phyloP scores from a whole-genome alignment of 2,797 vertebrate species.

The Erpetoichthys calabaricus region DNA sequence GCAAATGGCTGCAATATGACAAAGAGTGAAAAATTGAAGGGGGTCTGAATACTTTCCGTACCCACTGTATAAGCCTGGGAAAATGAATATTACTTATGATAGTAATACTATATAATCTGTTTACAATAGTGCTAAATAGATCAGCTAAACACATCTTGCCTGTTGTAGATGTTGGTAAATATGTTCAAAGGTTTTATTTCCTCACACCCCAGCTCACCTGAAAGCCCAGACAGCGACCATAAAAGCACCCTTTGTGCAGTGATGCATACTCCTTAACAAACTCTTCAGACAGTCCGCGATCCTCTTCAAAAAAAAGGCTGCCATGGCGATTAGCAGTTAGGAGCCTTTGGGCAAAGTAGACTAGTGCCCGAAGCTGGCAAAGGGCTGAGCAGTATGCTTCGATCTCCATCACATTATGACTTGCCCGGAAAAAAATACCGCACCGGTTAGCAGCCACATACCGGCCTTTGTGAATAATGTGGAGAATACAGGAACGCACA shows the following conservation, averaged over 20 bases:
- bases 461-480: constrained; percentile 77
- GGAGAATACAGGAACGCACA: constrained; percentile 70
- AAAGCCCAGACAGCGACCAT: constrained; percentile 82
- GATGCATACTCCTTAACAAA: constrained; percentile 71
- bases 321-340: constrained; percentile 66
- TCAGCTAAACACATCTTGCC: too few relatives aligned
- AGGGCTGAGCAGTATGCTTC: constrained; percentile 78
- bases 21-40: too few relatives aligned
- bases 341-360: constrained; percentile 72
- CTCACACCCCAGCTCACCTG: constrained; percentile 64
- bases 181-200: too few relatives aligned
- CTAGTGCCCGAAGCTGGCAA: constrained; percentile 73
- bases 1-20: too few relatives aligned
- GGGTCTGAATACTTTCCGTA: too few relatives aligned
- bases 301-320: constrained; percentile 69
- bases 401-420: constrained; percentile 71
- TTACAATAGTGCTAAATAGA: too few relatives aligned
- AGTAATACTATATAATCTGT: too few relatives aligned
- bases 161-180: too few relatives aligned
- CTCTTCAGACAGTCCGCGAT: constrained; percentile 57
- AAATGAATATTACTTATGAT: too few relatives aligned
- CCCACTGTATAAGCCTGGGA: too few relatives aligned
- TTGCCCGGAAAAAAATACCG: constrained; percentile 74
- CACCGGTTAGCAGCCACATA: constrained; percentile 66
- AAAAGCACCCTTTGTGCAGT: constrained; percentile 87